Conservation (phyloP, 2,888 invertebrate species). For the Craniophora ligustri region DNA sequence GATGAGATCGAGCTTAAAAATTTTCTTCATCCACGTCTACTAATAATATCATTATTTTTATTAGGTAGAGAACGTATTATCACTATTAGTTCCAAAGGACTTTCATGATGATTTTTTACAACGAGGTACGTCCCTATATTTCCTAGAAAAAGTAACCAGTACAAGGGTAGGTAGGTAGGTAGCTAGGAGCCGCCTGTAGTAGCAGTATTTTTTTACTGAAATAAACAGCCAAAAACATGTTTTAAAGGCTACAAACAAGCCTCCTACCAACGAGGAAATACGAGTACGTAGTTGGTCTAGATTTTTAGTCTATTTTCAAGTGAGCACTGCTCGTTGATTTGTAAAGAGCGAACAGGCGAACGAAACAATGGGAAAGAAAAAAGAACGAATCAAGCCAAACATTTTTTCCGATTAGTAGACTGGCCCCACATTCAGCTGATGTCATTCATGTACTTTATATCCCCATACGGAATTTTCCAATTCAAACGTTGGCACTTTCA, state of each 20-base stretch:
- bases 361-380: conserved; percentile 34
- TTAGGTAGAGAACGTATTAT: too few species aligned
- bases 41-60: too few species aligned
- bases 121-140: too few species aligned
- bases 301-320: conserved; percentile 28
- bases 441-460: conserved; percentile 72
- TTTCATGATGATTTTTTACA: too few species aligned
- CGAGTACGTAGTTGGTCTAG: conserved; percentile 18
- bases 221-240: conserved; percentile 3
- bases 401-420: conserved; percentile 19
- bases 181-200: too few species aligned
- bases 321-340: conserved; percentile 34
- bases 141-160: too few species aligned
- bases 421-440: conserved; percentile 58
- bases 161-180: too few species aligned
- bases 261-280: conserved; percentile 28
- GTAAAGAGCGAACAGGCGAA: conserved; percentile 33
- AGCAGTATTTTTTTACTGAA: not conserved
- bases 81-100: too few species aligned
- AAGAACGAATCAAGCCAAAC: conserved; percentile 18
- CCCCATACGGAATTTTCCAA: conserved; percentile 71
- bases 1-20: too few species aligned
- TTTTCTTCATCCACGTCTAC: too few species aligned
- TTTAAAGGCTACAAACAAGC: conserved; percentile 21
- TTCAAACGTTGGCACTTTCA: conserved; percentile 67